These are phyloP conservation scores for Pao palembangensis DNA, from an alignment of 2,113 vertebrate species.

Conservation along the genomic window DNA sequence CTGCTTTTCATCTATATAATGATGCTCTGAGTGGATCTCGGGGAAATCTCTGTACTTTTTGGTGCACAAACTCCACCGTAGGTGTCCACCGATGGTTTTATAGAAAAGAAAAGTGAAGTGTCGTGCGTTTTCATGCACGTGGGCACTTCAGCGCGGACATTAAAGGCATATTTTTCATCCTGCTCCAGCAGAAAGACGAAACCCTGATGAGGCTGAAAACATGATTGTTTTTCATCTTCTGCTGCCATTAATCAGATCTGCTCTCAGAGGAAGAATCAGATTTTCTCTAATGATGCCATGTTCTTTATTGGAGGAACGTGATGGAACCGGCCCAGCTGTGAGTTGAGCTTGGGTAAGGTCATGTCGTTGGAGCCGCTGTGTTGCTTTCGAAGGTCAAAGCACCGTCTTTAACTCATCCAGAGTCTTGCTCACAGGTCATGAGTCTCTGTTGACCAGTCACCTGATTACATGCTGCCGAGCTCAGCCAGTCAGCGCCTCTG, in stretches of 20 bases:
- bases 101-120: constrained; percentile 1
- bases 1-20: constrained; percentile 16
- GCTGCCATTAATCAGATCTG: constrained; percentile 18
- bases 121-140: not conserved
- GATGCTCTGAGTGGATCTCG: constrained; percentile 10
- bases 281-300: not conserved
- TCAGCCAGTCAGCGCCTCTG: too few species aligned
- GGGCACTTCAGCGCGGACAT: constrained; percentile 15
- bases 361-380: too few species aligned
- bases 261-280: constrained; percentile 10
- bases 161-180: constrained; percentile 31
- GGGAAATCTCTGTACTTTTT: constrained; percentile 8
- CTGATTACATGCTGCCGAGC: too few species aligned
- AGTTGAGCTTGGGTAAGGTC: too few species aligned
- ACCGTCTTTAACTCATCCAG: too few species aligned
- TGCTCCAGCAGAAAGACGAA: constrained; percentile 24
- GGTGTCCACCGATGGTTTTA: not conserved
- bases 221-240: constrained; percentile 13
- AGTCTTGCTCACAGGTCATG: too few species aligned
- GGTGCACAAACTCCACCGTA: not conserved
- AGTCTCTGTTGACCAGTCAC: too few species aligned
- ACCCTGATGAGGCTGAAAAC: constrained; percentile 20
- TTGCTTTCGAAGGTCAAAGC: too few species aligned
- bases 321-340: too few species aligned
- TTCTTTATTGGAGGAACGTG: not conserved